phyloP scores from a whole-genome alignment of 92 coral and sea anemone species.

The Phenganax stokvisi region DNA sequence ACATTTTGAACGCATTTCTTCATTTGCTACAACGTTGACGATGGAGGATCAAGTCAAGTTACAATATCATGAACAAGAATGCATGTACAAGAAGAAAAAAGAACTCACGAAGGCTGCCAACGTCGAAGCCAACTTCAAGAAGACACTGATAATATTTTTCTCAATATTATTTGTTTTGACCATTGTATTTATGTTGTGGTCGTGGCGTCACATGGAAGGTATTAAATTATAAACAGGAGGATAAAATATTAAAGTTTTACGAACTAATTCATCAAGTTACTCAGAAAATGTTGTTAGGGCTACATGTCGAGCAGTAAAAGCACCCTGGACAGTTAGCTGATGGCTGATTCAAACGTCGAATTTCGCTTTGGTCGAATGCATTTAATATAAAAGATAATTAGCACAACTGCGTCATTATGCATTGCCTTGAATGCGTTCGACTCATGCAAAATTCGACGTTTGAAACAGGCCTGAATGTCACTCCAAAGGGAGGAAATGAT shows the following conservation, averaged over 20 bases:
- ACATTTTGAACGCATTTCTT: no score
- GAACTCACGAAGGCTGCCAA: neutral
- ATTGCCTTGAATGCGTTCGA: no score
- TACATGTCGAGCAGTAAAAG: no score
- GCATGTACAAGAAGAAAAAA: neutral
- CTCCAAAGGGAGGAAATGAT: neutral
- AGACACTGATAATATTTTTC: slow-evolving; percentile 5
- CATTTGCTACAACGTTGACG: no score
- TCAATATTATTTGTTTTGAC: neutral
- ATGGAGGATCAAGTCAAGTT: no score
- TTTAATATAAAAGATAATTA: neutral
- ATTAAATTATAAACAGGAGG: neutral
- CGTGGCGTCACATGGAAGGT: slow-evolving; percentile 7
- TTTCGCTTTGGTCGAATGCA: no score
- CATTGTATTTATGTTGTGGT: neutral
- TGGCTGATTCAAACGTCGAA: no score
- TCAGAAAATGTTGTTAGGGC: neutral
- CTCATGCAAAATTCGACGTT: no score
- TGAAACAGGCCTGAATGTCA: no score
- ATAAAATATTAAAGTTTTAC: neutral
- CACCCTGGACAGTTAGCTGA: no score
- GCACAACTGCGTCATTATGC: neutral
- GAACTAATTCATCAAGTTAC: neutral
- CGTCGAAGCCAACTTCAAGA: neutral
- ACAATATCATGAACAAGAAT: neutral